These are phyloP conservation scores for Keiferia lycopersicella DNA, from an alignment of 2,888 invertebrate species.

Conservation along the genomic window DNA sequence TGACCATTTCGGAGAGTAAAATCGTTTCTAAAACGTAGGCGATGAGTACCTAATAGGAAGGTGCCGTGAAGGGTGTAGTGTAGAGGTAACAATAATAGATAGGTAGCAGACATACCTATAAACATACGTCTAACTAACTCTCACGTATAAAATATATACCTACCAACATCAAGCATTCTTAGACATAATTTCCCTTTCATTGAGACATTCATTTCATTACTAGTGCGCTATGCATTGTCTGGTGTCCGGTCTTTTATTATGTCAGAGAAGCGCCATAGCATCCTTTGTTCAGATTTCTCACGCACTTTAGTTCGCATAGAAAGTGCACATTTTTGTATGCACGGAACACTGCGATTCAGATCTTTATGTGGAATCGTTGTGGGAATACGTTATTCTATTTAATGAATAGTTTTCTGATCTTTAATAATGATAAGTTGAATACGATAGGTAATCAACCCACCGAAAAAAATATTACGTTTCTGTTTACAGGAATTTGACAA, in stretches of 20 bases:
- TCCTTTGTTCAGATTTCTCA: conserved; percentile 29
- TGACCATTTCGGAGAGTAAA: too few relatives aligned
- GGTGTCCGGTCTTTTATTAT: conserved; percentile 24
- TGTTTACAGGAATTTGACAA: too few relatives aligned
- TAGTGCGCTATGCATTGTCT: conserved; percentile 24
- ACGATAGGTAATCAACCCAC: too few relatives aligned
- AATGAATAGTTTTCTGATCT: background rate
- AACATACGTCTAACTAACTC: too few relatives aligned
- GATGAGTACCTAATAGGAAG: too few relatives aligned
- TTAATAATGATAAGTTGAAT: background rate
- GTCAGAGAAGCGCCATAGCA: conserved; percentile 16
- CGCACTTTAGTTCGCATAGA: conserved; percentile 25
- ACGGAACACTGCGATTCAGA: background rate
- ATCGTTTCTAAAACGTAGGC: too few relatives aligned
- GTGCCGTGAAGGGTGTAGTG: too few relatives aligned
- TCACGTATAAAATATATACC: background rate
- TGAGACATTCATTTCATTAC: conserved; percentile 25
- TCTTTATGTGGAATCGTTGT: conserved; percentile 9
- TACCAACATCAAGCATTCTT: background rate
- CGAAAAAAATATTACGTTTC: too few relatives aligned
- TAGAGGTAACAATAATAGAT: too few relatives aligned
- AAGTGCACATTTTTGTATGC: conserved; percentile 25
- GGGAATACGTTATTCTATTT: background rate
- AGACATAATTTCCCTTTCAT: conserved; percentile 13
- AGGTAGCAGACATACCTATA: too few relatives aligned